Evolutionary conservation across 2,113 vertebrate species (phyloP).

Genomic region (Cynocephalus volans): DNA sequence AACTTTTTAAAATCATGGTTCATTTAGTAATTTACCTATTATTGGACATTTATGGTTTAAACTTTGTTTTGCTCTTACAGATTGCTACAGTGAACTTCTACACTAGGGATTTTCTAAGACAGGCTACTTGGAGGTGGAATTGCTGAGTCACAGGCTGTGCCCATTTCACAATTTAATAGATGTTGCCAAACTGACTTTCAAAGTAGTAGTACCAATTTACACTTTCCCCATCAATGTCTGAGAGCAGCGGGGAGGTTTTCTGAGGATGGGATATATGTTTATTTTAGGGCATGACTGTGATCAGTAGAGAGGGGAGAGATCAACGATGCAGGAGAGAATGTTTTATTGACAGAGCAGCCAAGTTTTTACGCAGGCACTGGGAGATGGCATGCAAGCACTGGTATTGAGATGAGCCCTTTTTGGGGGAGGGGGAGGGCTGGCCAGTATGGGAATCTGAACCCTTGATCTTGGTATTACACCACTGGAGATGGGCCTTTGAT

Average conservation of each 20-base stretch:
- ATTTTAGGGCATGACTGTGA: not conserved
- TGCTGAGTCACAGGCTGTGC: not conserved
- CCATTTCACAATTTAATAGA: not conserved
- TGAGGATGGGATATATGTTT: not conserved
- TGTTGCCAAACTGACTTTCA: not conserved
- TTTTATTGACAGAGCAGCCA: not conserved
- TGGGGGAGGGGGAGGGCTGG: too few species aligned
- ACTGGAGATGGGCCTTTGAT: not conserved
- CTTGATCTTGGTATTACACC: too few species aligned
- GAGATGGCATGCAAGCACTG: not conserved
- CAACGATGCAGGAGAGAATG: not conserved
- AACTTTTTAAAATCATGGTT: not conserved
- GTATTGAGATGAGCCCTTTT: not conserved
- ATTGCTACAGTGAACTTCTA: not conserved
- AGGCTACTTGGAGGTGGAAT: not conserved
- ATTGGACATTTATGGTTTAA: not conserved
- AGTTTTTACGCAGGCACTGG: not conserved
- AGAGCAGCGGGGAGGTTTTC: slow-evolving; percentile 5
- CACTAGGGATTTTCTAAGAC: not conserved
- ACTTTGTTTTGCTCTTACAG: not conserved
- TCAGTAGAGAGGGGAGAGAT: not conserved
- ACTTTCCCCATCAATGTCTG: not conserved
- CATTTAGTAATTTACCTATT: not conserved
- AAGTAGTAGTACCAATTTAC: not conserved
- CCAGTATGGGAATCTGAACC: too few species aligned